Evolutionary conservation across 2,113 vertebrate species (phyloP), one percentile per base, ranked within the genome.

Genomic region (Prunella fulvescens): DNA sequence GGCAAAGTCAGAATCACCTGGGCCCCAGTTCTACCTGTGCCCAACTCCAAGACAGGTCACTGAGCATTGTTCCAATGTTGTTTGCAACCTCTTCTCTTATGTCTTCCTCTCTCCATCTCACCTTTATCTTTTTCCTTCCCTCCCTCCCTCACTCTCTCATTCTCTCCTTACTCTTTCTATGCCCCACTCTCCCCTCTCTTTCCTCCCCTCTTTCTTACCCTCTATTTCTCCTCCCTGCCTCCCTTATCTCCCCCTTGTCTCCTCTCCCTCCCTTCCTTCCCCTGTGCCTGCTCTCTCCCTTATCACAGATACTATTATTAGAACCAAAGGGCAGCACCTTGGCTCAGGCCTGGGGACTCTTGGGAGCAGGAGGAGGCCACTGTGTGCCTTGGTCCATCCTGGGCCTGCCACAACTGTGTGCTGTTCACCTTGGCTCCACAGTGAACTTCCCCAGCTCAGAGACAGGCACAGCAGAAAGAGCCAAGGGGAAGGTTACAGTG

Each of bases 151-250:
- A 10, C 14, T 39, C 25, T 44, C 11, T 87, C 26, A 11, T 50
- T 78, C 51, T 72, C 6, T 78, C 45, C 37, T 19, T 53, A 26
- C 11, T 58, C 28, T 24, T 4, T 2, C 22, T 31, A n/a, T 73
- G 6, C 12, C 19, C 4, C 7, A 26, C 28, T 50, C 14, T 24
- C 20, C 37, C 7, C 12, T 62, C 51, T 65, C 31, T 71, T 84
- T 56, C 12, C 24, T 82, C 16, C 19, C 9, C 17, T 77, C 24
- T 65, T 84, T 85, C 53, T 90, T 62, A n/a, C 16, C 40, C 10
- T 72, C 11, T 44, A 0, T 91, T 83, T 87, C 28, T 12, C 13
- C 8, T 14, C 3, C 8, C 6, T 4, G 29, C 50, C 0, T 0
- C 14, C 31, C 24, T 58, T 70, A 67, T 53, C 47, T 70, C 15